A percentile compares a stretch with the other conserved stretches of the same genome.
Evolutionary conservation across 2,113 vertebrate genomes (phyloP).

Genomic region (Hypanus sabinus): DNA sequence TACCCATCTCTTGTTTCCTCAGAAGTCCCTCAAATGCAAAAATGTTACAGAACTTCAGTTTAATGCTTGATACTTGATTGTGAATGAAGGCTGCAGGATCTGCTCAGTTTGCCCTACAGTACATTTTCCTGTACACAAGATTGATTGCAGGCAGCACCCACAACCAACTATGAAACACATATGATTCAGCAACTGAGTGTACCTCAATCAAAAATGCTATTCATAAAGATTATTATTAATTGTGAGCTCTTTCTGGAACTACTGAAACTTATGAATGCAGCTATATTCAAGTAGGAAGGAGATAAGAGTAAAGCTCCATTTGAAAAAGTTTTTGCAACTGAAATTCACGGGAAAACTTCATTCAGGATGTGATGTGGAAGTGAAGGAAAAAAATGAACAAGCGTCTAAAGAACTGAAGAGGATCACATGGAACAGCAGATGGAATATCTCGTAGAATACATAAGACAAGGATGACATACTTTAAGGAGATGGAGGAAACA

Average conservation of each 20-base stretch:
- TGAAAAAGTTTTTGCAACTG: not conserved
- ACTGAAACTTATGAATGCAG: not conserved
- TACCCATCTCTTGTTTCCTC: not conserved
- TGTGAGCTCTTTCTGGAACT: not conserved
- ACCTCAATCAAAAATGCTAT: not conserved
- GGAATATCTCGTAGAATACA: slow-evolving; percentile 9
- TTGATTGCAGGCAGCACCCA: not conserved
- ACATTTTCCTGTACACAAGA: not conserved
- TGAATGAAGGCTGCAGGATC: not conserved
- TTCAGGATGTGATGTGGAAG: too few species aligned
- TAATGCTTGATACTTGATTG: not conserved
- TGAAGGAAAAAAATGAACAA: not conserved
- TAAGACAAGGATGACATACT: not conserved
- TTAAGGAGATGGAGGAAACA: not conserved
- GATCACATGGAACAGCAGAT: too few species aligned
- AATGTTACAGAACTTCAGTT: too few species aligned
- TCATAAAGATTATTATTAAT: not conserved
- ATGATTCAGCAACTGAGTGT: not conserved
- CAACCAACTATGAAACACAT: not conserved
- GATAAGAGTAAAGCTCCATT: not conserved
- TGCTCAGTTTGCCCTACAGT: not conserved
- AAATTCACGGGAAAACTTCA: not conserved
- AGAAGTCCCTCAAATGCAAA: not conserved
- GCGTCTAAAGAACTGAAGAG: not conserved
- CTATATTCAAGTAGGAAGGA: not conserved